These are phyloP conservation scores for Aldrovandia affinis DNA, from an alignment of 2,797 vertebrate species.

Conservation along the genomic window DNA sequence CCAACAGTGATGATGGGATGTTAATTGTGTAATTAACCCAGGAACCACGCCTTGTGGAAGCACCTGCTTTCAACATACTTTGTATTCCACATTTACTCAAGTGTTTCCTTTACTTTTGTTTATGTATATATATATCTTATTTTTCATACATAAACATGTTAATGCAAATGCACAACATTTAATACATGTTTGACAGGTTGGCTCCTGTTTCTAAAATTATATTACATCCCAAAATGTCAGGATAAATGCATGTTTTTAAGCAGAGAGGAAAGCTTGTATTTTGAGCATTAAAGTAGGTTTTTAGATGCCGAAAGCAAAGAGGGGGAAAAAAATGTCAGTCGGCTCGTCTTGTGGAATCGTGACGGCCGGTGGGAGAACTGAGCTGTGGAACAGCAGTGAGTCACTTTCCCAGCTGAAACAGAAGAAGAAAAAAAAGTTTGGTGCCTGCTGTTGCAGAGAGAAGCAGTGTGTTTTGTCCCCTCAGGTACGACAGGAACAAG, in stretches of 20 bases:
- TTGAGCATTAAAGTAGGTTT: not conserved
- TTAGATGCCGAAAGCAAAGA: not conserved
- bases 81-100: too few relatives aligned
- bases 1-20: too few relatives aligned
- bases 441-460: constrained; percentile 33
- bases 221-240: not conserved
- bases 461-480: constrained; percentile 39
- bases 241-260: not conserved
- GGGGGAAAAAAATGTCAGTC: not conserved
- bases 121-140: too few relatives aligned
- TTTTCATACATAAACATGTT: not conserved
- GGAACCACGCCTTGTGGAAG: too few relatives aligned
- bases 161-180: not conserved
- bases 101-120: too few relatives aligned
- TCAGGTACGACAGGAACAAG: constrained; percentile 93
- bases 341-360: not conserved
- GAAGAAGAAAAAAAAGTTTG: not conserved
- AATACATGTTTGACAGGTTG: not conserved
- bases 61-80: too few relatives aligned
- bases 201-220: not conserved
- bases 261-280: not conserved
- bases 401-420: constrained; percentile 17
- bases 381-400: not conserved
- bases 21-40: too few relatives aligned
- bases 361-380: constrained; percentile 3